Evolutionary conservation across 2,888 invertebrate genomes (phyloP).

Genomic region (Agrotis exclamationis): DNA sequence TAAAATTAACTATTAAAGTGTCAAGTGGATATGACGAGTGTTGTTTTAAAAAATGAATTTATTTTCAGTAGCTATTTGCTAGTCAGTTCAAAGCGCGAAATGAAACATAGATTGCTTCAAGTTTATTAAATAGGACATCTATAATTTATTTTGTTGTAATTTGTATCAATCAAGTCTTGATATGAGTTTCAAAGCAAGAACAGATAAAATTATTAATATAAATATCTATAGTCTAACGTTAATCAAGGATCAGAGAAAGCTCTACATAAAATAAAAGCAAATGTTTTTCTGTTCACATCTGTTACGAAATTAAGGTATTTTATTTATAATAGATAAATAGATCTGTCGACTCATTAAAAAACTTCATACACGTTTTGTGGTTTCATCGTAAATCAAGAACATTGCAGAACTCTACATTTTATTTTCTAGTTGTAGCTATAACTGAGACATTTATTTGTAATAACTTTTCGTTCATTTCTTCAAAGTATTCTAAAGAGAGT

Average conservation of each 20-base stretch:
- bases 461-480: constrained; percentile 30
- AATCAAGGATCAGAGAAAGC: background rate
- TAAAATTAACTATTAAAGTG: background rate
- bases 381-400: constrained; percentile 19
- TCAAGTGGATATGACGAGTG: background rate
- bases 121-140: background rate
- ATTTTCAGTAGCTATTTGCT: no score
- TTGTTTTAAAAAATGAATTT: background rate
- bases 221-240: background rate
- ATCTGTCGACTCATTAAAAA: background rate
- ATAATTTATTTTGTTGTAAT: constrained; percentile 7
- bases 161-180: background rate
- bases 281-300: background rate
- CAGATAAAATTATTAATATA: no score
- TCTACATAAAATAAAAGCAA: background rate
- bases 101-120: background rate
- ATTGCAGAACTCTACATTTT: constrained; percentile 26
- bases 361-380: background rate
- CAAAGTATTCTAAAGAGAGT: constrained; percentile 13
- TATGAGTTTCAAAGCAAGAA: background rate
- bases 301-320: background rate
- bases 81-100: background rate
- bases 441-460: constrained; percentile 41
- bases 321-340: background rate
- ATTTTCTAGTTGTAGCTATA: constrained; percentile 10